Conservation (phyloP, 2,797 vertebrate genomes). For the Pangasius mekongensis region DNA sequence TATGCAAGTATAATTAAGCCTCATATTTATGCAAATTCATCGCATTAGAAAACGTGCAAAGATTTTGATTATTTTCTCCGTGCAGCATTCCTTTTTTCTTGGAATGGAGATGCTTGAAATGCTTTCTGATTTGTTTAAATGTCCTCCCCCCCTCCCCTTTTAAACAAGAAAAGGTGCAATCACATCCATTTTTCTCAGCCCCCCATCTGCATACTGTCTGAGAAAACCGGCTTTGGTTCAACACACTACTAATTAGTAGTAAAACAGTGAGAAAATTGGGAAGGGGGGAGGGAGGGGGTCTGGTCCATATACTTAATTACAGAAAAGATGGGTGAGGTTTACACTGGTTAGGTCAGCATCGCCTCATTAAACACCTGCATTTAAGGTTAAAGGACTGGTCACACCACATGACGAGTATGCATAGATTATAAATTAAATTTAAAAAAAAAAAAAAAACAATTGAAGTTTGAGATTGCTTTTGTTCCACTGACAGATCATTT, state of each 20-base stretch:
- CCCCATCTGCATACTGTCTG: background rate
- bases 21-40: constrained; percentile 7
- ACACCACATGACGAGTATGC: background rate
- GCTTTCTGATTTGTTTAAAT: background rate
- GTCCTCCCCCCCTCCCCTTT: background rate
- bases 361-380: background rate
- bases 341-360: background rate
- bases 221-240: background rate
- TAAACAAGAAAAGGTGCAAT: background rate
- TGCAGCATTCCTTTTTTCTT: constrained; percentile 32
- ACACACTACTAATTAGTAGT: background rate
- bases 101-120: background rate
- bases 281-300: background rate
- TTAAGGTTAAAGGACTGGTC: background rate
- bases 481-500: no score
- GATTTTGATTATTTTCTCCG: constrained; percentile 17
- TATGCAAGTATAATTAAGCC: constrained; percentile 57
- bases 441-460: background rate
- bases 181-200: background rate
- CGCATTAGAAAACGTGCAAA: constrained; percentile 17
- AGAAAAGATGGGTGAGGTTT: constrained; percentile 36
- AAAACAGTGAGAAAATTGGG: constrained; percentile 25
- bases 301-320: constrained; percentile 64
- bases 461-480: background rate
- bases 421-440: background rate